Base-by-base conservation (phyloP, 2,797 vertebrate genomes). In the Lithobates sylvaticus region DNA sequence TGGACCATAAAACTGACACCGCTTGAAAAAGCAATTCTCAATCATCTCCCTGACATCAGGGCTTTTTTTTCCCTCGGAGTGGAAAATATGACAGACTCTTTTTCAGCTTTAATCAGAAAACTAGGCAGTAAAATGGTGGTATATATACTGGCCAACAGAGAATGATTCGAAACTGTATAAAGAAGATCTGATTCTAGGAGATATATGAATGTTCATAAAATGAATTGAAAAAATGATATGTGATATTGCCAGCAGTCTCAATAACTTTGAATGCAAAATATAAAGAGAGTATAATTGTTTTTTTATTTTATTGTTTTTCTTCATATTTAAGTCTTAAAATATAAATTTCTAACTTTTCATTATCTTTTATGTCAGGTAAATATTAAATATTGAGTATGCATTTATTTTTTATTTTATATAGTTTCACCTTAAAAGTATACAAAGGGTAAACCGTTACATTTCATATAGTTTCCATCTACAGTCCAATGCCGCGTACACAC, bases 1-100 rank as follows among this genome's bases (percentile, higher is more conserved):
- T 73, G 80, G 27, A 72, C 42, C 58, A 84, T 87, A 79, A 87
- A 83, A 87, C 58, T 84, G 76, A 84, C 81, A 87, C 50, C 12
- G 69, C 75, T 83, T 73, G 39, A 78, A 83, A 78, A 83, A 73
- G 69, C 80, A 67, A 74, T 74, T 84, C 42, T 80, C 76, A 80
- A 44, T 84, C 81, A 80, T 84, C 58, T 79, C 81, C 70, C 70
- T 61, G 69, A 65, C 80, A 77, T 83, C 73, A 47, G 32, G 36
- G 15, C 27, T 79, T 79, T 79, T 68, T 83, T 58, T 58, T 54
- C 15, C 18, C 64, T 67, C 27, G 10, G 21, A 27, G 73, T 83
- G 86, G 86, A 84, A 87, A 87, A 78, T 67, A 47, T 68, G 44
- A 79, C 81, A 58, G 21, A 42, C 58, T 84, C 83, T 39, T 75